Base-by-base conservation (phyloP, 2,797 vertebrate genomes). In the Arnoldichthys spilopterus region DNA sequence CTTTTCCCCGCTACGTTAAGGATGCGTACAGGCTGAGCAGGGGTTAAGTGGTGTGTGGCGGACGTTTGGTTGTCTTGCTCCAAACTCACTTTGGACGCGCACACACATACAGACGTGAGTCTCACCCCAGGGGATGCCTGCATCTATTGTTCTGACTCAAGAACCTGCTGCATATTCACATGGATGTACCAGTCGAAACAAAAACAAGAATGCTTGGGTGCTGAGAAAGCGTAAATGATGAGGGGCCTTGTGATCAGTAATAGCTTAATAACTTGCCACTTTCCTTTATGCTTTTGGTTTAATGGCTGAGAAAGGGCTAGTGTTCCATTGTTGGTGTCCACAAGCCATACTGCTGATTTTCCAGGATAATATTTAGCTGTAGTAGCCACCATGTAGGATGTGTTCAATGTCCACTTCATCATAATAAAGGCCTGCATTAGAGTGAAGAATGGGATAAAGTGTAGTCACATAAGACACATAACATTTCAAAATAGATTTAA, bases 21-120 rank as follows among this genome's bases (percentile, higher is more conserved):
- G 87, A 90, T 83, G 77, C 87, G 84, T 87, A 82, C 87, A 76
- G 85, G 88, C 91, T 88, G 86, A 90, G 86, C 87, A 87, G 87
- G 79, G 91, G 88, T 91, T 91, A 92, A 92, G 91, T 92, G 90
- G 87, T 85, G 72, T 26, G 63, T 69, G 6, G 64, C 64, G 54
- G 66, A 72, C 64, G 59, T 82, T 49, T 53, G 22, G 37, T 72
- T 74, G 63, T 86, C 84, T 83, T 77, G 84, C 82, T 69, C 43
- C 43, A 70, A 30, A 26, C 74, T 56, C 15, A 16, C 28, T 30
- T 30, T 24, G 49, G n/a, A 28, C 24, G 1, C 45, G 26, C 53
- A 54, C 66, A 70, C 49, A 30, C 59, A 66, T 22, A 59, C 40
- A 61, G 43, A 54, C 22, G 1, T 69, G 43, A 72, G 43, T 66